A percentile compares a stretch with the other conserved stretches of the same genome.
Conservation (phyloP, 2,888 invertebrate species). For the Muschampia plurimacula region DNA sequence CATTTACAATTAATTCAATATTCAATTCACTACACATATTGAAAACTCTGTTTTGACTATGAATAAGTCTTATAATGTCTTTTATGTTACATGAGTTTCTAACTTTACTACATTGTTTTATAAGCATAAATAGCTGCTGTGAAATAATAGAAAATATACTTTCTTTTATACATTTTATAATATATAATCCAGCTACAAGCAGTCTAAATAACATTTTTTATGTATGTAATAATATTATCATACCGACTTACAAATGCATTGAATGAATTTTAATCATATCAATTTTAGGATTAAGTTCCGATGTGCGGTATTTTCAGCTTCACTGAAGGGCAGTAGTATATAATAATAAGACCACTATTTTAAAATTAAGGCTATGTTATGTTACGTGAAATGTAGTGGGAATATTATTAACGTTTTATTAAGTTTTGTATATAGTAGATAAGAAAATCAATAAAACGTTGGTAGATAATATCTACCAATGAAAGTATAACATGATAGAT, state of each 20-base stretch:
- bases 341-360: neutral
- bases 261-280: too few species aligned
- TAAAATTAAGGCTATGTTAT: too few species aligned
- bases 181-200: neutral
- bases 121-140: neutral
- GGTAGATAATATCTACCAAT: too few species aligned
- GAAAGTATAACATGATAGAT: too few species aligned
- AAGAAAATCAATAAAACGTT: too few species aligned
- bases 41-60: conserved; percentile 19
- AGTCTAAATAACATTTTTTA: neutral
- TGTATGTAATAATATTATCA: neutral
- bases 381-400: too few species aligned
- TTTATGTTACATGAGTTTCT: conserved; percentile 3
- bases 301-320: neutral
- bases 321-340: neutral
- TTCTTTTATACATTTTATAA: neutral
- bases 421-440: too few species aligned
- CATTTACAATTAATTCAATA: neutral
- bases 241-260: too few species aligned
- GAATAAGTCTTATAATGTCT: neutral
- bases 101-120: neutral
- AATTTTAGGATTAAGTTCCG: neutral
- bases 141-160: neutral
- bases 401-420: too few species aligned
- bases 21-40: conserved; percentile 12